Conservation (phyloP, 2,797 vertebrate species). For the Sternotherus odoratus region DNA sequence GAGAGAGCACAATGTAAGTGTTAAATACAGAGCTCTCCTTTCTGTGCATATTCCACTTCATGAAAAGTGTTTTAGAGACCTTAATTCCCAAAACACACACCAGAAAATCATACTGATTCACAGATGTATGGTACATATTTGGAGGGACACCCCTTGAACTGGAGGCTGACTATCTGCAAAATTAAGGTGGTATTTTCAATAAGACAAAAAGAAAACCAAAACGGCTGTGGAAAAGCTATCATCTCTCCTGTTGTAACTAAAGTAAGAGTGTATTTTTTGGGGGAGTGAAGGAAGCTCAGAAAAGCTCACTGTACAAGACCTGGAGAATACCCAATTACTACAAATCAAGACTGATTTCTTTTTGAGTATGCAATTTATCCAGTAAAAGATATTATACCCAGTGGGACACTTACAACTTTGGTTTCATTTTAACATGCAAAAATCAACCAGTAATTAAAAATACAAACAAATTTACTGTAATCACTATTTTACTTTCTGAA, state of each 20-base stretch:
- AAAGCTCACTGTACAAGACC: slow-evolving; percentile 2
- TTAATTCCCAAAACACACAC: not conserved
- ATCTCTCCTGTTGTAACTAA: not conserved
- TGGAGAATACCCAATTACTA: slow-evolving; percentile 6
- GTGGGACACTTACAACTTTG: not conserved
- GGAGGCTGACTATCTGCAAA: not conserved
- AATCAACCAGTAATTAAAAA: slow-evolving; percentile 58
- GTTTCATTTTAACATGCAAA: not conserved
- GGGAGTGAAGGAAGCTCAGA: slow-evolving; percentile 8
- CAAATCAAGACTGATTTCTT: slow-evolving; percentile 9
- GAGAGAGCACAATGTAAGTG: accelerated
- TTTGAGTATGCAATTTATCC: slow-evolving; percentile 11
- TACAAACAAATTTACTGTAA: slow-evolving; percentile 37
- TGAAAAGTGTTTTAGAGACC: not conserved
- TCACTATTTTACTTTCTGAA: slow-evolving; percentile 62
- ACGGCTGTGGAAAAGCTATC: not conserved
- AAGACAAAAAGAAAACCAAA: not conserved
- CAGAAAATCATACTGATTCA: not conserved
- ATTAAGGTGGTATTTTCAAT: not conserved
- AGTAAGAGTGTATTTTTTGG: not conserved
- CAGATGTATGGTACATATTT: not conserved
- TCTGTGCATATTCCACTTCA: not conserved
- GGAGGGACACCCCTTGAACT: not conserved
- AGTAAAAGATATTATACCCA: slow-evolving; percentile 53
- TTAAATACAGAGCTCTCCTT: not conserved